These are phyloP conservation scores for Copidosoma aretas DNA, from an alignment of 2,888 invertebrate species.

Conservation along the genomic window DNA sequence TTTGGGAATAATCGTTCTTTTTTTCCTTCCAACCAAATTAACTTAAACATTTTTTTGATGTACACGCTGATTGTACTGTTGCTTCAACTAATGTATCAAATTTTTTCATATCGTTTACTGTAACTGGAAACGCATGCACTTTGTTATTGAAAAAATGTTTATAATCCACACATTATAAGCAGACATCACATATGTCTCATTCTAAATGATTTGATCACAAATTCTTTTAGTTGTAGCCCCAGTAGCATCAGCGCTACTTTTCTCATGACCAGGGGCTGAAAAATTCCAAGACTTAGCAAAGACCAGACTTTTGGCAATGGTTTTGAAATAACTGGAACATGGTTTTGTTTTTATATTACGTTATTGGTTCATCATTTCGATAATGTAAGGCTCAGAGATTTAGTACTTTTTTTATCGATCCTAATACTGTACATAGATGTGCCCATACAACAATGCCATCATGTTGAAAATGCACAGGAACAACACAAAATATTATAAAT, in stretches of 20 bases:
- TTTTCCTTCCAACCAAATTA: no score
- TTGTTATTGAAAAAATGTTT: no score
- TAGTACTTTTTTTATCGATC: constrained; percentile 8
- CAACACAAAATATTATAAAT: no score
- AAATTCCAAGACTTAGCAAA: constrained; percentile 24
- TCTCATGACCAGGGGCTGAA: constrained; percentile 31
- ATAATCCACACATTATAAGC: no score
- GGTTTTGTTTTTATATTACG: constrained; percentile 31
- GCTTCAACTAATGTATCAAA: no score
- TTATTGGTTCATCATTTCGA: constrained; percentile 25
- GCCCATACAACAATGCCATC: constrained; percentile 29
- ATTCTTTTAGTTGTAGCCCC: constrained; percentile 23
- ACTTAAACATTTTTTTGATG: no score
- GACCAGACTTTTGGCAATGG: constrained; percentile 16
- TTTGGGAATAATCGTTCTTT: no score
- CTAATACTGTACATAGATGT: constrained; percentile 24
- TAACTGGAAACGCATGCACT: no score
- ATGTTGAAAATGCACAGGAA: constrained; percentile 20
- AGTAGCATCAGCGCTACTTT: constrained; percentile 27
- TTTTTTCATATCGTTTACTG: no score
- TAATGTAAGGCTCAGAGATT: constrained; percentile 16
- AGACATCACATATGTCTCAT: no score
- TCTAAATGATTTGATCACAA: constrained; percentile 24
- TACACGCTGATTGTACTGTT: no score
- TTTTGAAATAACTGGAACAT: constrained; percentile 29